Evolutionary conservation across 2,888 invertebrate genomes (phyloP), one percentile per base, ranked within the genome.

Genomic region (Mylabris sibirica): DNA sequence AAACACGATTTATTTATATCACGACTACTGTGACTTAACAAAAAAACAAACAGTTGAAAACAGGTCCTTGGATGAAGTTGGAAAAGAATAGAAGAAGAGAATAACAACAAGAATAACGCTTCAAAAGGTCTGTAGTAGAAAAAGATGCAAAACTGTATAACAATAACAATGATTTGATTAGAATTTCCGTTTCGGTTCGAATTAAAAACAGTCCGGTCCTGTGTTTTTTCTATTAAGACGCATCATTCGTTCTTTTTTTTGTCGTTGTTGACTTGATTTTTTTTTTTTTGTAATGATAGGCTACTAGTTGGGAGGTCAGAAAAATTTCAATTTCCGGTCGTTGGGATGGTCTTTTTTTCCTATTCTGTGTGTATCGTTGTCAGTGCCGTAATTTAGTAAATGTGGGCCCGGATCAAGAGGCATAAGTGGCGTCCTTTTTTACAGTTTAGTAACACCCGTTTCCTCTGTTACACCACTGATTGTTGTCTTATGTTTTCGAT

Each of bases 221-320:
- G 44, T 17, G 6, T 41, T 41, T 41, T 2, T 41, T 8, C 38
- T 12, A 3, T 14, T 6, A 30, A 30, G 30, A 30, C 30, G 30
- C 9, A 35, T 35, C 9, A 11, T 35, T 35, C 11, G 35, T 35
- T 35, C 11, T 2, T 35, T 35, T 8, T 11, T 35, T 9, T 35
- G 8, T 35, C 11, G 9, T 11, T 35, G 9, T 35, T 35, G 8
- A 30, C 35, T 35, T 35, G 9, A 11, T 35, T 35, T 35, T 35
- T 35, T 2, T 34, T 34, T 44, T 1, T 44, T 44, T 44, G 6
- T 44, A 44, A 44, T 44, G 17, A 44, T 17, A 44, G 44, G 44
- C 44, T 44, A n/a, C 44, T 44, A n/a, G 44, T 8, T 44, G 44
- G 44, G 44, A 11, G 44, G 44, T 44, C 44, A 44, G 44, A 17